phyloP scores from a whole-genome alignment of 2,888 invertebrate species.

The Anthrax anthrax region DNA sequence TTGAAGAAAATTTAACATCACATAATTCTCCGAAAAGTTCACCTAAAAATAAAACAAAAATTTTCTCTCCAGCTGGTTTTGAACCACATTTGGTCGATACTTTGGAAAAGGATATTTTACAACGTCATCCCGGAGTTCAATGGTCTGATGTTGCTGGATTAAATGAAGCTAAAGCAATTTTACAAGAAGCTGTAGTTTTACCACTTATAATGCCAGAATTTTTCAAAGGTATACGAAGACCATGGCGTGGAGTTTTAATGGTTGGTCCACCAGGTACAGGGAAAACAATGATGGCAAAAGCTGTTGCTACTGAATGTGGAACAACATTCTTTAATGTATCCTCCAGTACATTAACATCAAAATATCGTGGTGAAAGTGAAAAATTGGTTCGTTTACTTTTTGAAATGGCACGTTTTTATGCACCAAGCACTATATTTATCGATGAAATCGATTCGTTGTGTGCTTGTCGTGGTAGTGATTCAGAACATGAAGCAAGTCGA shows the following conservation, averaged over 20 bases:
- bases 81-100: constrained; percentile 67
- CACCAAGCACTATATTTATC: constrained; percentile 80
- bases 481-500: constrained; percentile 75
- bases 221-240: constrained; percentile 71
- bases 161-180: constrained; percentile 57
- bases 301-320: constrained; percentile 78
- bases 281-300: constrained; percentile 69
- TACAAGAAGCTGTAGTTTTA: constrained; percentile 75
- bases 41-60: constrained; percentile 27
- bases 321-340: constrained; percentile 83
- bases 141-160: constrained; percentile 67
- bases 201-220: constrained; percentile 80
- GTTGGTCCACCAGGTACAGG: constrained; percentile 53
- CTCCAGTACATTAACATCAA: constrained; percentile 72
- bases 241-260: constrained; percentile 45
- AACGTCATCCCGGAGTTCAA: constrained; percentile 65
- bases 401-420: constrained; percentile 79
- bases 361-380: constrained; percentile 83
- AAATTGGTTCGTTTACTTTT: constrained; percentile 74
- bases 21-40: constrained; percentile 30
- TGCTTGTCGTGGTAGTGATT: constrained; percentile 65
- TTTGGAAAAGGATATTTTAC: constrained; percentile 70
- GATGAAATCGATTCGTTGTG: constrained; percentile 84
- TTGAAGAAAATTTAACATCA: constrained; percentile 32
- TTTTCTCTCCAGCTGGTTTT: constrained; percentile 55